Evolutionary conservation across 92 coral and sea anemone species (phyloP), one percentile per base, ranked within the genome.

Genomic region (Pocillopora meandrina): DNA sequence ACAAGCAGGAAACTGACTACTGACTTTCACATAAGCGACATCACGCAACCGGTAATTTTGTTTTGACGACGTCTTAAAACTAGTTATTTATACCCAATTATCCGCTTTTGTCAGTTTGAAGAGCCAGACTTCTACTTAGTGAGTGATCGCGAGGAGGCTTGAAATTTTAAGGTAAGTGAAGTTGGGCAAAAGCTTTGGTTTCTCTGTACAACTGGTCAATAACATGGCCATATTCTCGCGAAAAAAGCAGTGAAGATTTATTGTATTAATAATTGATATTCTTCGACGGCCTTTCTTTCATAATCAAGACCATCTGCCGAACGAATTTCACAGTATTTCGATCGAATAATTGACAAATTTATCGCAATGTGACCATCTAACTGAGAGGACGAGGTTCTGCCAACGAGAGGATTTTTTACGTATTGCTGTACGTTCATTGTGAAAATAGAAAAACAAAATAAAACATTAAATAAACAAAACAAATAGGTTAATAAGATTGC

Each of bases 51-150:
- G 5, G 56, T 70, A 34, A 36, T 70, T 70, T 70, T 36, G 33
- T 70, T 70, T 70, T 70, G 74, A 70, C 74, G 74, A 70, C 47
- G 10, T 70, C 74, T 70, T 70, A 36, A 70, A 70, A 70, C 17
- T 6, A 70, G 20, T 35, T 34, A 70, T 70, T 70, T 70, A 36
- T 1, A 20, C 56, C 74, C 42, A 36, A 35, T 70, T 70, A 16
- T 70, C 56, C 12, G 9, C 17, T 42, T 42, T 16, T n/a, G 74
- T 55, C 35, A 21, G 56, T 70, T 55, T 33, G 72, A 2, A n/a
- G 21, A 55, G 10, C 55, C 47, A 68, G 33, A 68, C 19, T 33
- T 70, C 52, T 1, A 1, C 11, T 70, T 70, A 33, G 33, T 36
- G 56, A 70, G 55, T 12, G 55, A 70, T 70, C 14, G 14, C 18